These are phyloP conservation scores for Brachirus orientalis DNA, from an alignment of 2,113 vertebrate species.

Conservation along the genomic window DNA sequence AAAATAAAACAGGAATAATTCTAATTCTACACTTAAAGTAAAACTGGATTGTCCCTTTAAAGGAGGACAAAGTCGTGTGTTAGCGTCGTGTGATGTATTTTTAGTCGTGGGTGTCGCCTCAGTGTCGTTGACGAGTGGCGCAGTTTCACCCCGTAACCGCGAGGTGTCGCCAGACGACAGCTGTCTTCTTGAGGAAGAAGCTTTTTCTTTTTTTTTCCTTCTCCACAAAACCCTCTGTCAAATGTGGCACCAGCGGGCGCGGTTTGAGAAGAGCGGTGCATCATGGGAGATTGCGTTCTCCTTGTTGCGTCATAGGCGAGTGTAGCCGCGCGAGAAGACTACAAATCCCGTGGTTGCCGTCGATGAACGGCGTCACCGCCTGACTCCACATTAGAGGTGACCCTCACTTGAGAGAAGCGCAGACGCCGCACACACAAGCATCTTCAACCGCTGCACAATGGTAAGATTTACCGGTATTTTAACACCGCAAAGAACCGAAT, in stretches of 20 bases:
- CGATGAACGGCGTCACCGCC: not conserved
- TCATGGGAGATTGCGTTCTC: slow-evolving; percentile 65
- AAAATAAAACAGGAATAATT: no score
- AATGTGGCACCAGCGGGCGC: slow-evolving; percentile 45
- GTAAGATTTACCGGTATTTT: slow-evolving; percentile 47
- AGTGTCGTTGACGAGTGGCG: not conserved
- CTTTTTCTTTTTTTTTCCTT: slow-evolving; percentile 17
- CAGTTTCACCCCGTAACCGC: not conserved
- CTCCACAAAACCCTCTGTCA: slow-evolving; percentile 21
- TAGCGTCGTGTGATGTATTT: no score
- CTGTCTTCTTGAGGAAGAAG: not conserved
- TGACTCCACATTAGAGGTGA: slow-evolving; percentile 69
- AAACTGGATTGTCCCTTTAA: no score
- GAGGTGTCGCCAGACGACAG: not conserved
- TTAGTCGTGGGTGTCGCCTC: not conserved
- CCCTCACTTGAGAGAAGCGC: slow-evolving; percentile 26
- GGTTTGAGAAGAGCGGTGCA: slow-evolving; percentile 23
- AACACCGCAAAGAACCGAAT: no score
- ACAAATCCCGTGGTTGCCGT: slow-evolving; percentile 57
- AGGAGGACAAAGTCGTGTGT: no score
- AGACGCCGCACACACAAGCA: not conserved
- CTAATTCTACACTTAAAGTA: no score
- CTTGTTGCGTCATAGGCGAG: rapidly evolving
- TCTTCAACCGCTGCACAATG: slow-evolving; percentile 48
- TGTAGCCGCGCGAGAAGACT: slow-evolving; percentile 19